Conservation (phyloP, 2,113 vertebrate genomes). For the Gila orcuttii region DNA sequence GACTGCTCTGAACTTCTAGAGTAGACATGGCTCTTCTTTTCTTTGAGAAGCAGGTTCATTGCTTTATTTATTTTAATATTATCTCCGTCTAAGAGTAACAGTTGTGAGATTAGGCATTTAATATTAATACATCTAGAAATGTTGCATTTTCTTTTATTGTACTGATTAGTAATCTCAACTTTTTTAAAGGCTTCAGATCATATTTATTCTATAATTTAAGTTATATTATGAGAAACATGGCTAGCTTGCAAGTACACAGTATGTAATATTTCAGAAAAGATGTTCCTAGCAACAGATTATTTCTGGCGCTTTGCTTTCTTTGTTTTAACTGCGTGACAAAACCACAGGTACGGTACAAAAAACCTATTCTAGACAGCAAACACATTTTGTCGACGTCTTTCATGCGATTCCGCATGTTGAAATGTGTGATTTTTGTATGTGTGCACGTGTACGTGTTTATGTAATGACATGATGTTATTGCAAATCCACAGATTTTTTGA, state of each 20-base stretch:
- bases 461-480: constrained; percentile 39
- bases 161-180: not conserved
- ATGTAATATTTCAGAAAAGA: not conserved
- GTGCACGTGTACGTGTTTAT: not conserved
- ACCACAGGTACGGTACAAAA: not conserved
- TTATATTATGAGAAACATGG: not conserved
- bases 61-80: no score
- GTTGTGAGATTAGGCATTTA: not conserved
- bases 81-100: no score
- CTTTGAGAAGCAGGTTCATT: no score
- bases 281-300: constrained; percentile 1
- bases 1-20: no score
- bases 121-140: not conserved
- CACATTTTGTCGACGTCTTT: constrained; percentile 17
- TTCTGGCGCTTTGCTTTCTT: not conserved
- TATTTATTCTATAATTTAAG: not conserved
- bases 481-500: constrained; percentile 40
- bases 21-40: no score
- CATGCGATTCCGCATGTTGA: constrained; percentile 36
- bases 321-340: not conserved
- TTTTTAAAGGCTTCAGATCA: not conserved
- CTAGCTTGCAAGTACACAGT: not conserved
- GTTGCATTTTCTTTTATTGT: not conserved
- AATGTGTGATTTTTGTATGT: constrained; percentile 19
- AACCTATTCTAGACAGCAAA: not conserved